Evolutionary conservation across 2,888 invertebrate genomes (phyloP).

Genomic region (Pyrgus malvae): DNA sequence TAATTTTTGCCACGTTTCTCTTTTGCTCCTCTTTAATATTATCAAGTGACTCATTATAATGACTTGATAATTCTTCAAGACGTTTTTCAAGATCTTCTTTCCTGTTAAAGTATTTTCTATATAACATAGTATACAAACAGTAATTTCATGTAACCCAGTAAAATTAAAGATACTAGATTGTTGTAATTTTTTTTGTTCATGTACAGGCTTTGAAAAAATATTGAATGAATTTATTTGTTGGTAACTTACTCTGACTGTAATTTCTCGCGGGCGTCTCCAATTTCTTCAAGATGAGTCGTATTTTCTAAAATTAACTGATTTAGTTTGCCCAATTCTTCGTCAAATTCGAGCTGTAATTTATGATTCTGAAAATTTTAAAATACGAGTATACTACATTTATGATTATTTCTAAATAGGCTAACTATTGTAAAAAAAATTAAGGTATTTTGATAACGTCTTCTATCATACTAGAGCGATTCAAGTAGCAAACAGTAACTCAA

Average conservation of each 20-base stretch:
- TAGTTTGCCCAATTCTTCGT: slow-evolving; percentile 57
- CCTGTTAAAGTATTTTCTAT: slow-evolving; percentile 38
- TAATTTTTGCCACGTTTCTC: slow-evolving; percentile 47
- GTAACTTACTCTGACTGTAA: slow-evolving; percentile 67
- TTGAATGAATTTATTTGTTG: no score
- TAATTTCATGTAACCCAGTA: no score
- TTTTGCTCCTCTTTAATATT: slow-evolving; percentile 54
- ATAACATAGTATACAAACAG: no score
- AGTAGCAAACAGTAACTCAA: no score
- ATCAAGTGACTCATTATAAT: slow-evolving; percentile 57
- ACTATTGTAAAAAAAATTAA: no score
- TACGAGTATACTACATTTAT: no score
- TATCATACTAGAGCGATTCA: no score
- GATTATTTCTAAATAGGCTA: no score
- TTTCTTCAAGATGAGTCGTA: slow-evolving; percentile 60
- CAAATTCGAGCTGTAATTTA: slow-evolving; percentile 56
- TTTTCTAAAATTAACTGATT: slow-evolving; percentile 62
- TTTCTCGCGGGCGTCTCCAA: slow-evolving; percentile 59
- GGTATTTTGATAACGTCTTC: no score
- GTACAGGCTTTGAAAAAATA: no score
- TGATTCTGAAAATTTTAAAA: slow-evolving; percentile 49
- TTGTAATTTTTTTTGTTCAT: no score
- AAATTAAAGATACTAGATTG: no score
- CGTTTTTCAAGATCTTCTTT: slow-evolving; percentile 65
- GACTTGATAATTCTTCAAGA: slow-evolving; percentile 51